Evolutionary conservation across 2,888 invertebrate genomes (phyloP), one percentile per base, ranked within the genome.

Genomic region (Lycophotia porphyrea): DNA sequence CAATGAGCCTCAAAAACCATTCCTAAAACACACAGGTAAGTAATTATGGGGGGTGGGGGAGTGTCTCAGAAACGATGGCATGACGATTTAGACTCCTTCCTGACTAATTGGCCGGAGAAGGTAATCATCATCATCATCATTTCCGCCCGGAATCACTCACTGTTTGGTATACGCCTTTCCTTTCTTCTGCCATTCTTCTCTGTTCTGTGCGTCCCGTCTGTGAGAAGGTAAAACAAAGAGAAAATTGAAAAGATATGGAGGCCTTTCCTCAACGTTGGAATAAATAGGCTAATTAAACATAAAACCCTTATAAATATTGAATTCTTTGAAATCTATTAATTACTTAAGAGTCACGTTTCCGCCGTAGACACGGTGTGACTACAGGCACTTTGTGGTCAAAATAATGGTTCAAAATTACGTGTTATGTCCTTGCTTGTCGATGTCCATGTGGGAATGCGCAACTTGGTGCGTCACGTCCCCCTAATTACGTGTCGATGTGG

Each of bases 401-500:
- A 91, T 96, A 96, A 96, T 96, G 95, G 94, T 88, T 93, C 94
- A 88, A 96, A 95, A 95, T 96, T 93, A 96, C 90, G 93, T 92
- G 93, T 91, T 94, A 85, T 93, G 94, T 94, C 95, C 94, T 95
- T 95, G 93, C 91, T 88, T 91, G 92, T 90, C 93, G 92, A 93
- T 91, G 92, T 89, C 92, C 92, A 94, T 92, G 93, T 93, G 93
- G 92, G 94, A 94, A 94, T 94, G 93, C 92, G 93, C 94, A 92
- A 93, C 90, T 90, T 95, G 93, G 93, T 93, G 92, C 93, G 93
- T 94, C 94, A 94, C 93, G 94, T 91, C 93, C 93, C 93, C 88
- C 93, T 95, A 94, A 95, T 96, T 96, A 95, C 89, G 91, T 90
- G 92, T 91, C 93, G 93, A 93, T 92, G 93, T 93, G 93, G 95